These are phyloP conservation scores for Pteropus alecto DNA, from an alignment of 2,113 vertebrate genomes.

Conservation along the genomic window DNA sequence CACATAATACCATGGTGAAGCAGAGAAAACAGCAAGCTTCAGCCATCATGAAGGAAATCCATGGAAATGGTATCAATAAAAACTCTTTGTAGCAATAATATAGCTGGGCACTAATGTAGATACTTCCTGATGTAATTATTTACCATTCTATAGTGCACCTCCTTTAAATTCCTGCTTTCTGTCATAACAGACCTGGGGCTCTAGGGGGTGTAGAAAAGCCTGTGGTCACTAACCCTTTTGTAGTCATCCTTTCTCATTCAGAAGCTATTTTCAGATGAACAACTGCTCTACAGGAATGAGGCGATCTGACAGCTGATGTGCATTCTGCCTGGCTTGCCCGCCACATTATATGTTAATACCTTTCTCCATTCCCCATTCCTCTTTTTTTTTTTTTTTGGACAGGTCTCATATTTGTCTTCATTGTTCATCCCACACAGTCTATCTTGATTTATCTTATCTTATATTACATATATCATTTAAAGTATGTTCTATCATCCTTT, in stretches of 20 bases:
- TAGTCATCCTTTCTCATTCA: slow-evolving; percentile 88
- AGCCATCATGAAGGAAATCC: slow-evolving; percentile 94
- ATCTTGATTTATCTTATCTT: neutral
- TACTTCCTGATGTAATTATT: slow-evolving; percentile 42
- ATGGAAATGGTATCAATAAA: slow-evolving; percentile 87
- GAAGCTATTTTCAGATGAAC: slow-evolving; percentile 93
- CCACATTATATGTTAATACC: slow-evolving; percentile 82
- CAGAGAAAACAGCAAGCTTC: slow-evolving; percentile 93
- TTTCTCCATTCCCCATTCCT: neutral
- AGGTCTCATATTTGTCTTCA: neutral
- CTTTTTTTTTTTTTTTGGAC: neutral
- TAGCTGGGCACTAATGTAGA: neutral
- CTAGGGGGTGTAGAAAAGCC: slow-evolving; percentile 80
- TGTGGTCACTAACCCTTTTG: slow-evolving; percentile 91
- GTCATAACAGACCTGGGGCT: slow-evolving; percentile 86
- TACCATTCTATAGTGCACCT: slow-evolving; percentile 67
- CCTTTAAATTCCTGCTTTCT: slow-evolving; percentile 74
- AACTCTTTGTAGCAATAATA: slow-evolving; percentile 38
- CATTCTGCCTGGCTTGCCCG: slow-evolving; percentile 86
- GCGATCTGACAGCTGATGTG: slow-evolving; percentile 91
- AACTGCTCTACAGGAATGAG: slow-evolving; percentile 90
- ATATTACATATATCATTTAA: neutral
- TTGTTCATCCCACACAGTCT: neutral
- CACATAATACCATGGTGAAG: slow-evolving; percentile 89
- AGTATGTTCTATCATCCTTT: neutral